These are phyloP conservation scores for Streblospio benedicti DNA, from an alignment of 1,140 invertebrate species.

Conservation along the genomic window DNA sequence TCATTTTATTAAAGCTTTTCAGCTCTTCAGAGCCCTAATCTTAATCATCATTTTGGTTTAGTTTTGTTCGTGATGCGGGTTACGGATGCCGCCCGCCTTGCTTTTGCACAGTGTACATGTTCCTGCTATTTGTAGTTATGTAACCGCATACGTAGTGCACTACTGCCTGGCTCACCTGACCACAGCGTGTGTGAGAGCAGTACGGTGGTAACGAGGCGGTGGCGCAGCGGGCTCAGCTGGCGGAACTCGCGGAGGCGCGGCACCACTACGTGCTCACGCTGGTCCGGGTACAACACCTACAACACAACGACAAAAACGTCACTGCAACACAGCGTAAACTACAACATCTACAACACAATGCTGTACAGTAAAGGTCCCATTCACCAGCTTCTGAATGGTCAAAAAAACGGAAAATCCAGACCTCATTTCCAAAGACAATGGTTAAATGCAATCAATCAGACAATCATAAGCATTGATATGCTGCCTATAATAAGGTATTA, in stretches of 20 bases:
- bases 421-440: background rate
- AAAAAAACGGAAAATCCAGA: background rate
- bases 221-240: conserved; percentile 49
- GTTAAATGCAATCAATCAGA: background rate
- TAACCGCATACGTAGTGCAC: too few relatives aligned
- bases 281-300: conserved; percentile 75
- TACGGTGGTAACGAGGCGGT: conserved; percentile 73
- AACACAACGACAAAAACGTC: conserved; percentile 11
- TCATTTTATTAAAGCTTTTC: too few relatives aligned
- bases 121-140: too few relatives aligned
- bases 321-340: background rate
- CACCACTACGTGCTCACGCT: conserved; percentile 70
- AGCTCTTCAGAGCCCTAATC: too few relatives aligned
- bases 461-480: background rate
- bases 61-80: too few relatives aligned
- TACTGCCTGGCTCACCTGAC: conserved; percentile 45
- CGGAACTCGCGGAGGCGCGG: conserved; percentile 57
- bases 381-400: background rate
- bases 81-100: too few relatives aligned
- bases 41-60: too few relatives aligned
- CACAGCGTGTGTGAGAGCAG: conserved; percentile 71
- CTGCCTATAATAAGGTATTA: too few relatives aligned
- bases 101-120: too few relatives aligned
- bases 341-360: too few relatives aligned
- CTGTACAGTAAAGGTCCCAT: background rate